Conservation (phyloP, 2,797 vertebrate species). For the Ctenosaura bakeri region DNA sequence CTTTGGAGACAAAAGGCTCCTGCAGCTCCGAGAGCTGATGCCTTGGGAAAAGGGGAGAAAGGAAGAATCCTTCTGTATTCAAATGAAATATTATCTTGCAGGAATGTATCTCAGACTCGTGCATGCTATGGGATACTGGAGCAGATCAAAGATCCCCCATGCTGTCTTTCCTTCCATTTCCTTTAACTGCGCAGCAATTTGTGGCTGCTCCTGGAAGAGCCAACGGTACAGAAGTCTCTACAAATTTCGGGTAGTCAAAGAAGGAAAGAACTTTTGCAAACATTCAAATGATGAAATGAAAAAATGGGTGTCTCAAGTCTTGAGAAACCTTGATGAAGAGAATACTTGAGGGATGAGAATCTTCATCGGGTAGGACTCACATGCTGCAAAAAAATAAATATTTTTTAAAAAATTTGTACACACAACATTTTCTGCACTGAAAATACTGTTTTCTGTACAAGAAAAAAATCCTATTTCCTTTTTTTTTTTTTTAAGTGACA, state of each 20-base stretch:
- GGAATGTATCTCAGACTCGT: not conserved
- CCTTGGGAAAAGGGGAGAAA: not conserved
- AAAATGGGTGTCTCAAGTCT: too few species aligned
- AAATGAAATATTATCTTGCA: not conserved
- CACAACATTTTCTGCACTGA: too few species aligned
- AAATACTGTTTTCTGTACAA: too few species aligned
- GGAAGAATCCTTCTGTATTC: not conserved
- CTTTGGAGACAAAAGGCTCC: not conserved
- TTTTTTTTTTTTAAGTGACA: too few species aligned
- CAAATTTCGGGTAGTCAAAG: not conserved
- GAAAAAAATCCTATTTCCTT: too few species aligned
- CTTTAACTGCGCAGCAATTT: not conserved
- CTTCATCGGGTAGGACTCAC: too few species aligned
- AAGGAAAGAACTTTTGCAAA: too few species aligned
- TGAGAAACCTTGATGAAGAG: not conserved
- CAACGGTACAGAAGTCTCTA: not conserved
- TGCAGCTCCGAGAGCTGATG: not conserved
- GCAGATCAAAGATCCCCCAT: too few species aligned
- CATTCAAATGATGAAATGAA: too few species aligned
- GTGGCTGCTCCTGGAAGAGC: not conserved
- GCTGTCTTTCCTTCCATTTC: not conserved
- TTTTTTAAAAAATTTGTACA: too few species aligned
- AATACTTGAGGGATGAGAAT: not conserved
- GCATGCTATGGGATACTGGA: not conserved
- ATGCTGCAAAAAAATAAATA: too few species aligned